These are phyloP conservation scores for Crocallis elinguaria DNA, from an alignment of 2,888 invertebrate genomes.

Conservation along the genomic window DNA sequence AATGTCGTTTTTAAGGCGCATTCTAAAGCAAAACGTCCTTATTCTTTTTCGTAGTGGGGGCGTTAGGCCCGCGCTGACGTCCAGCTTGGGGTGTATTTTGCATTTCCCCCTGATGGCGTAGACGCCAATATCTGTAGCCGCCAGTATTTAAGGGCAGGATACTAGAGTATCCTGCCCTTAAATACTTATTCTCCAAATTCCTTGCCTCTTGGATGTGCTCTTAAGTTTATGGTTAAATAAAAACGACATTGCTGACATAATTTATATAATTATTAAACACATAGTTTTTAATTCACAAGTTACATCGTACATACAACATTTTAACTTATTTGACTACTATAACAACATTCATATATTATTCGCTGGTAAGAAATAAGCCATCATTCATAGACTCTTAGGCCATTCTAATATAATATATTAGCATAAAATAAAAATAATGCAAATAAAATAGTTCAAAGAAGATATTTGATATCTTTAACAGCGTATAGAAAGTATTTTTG, in stretches of 20 bases:
- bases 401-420: conserved; percentile 40
- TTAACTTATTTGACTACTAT: conserved; percentile 52
- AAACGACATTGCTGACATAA: conserved; percentile 72
- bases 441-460: conserved; percentile 51
- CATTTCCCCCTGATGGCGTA: no score
- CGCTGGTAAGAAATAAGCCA: conserved; percentile 31
- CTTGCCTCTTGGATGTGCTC: no score
- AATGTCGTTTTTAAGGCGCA: no score
- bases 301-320: conserved; percentile 61
- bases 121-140: no score
- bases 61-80: no score
- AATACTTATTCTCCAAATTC: no score
- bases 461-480: conserved; percentile 78
- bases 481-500: conserved; percentile 48
- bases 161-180: no score
- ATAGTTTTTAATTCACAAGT: conserved; percentile 67
- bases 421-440: conserved; percentile 36
- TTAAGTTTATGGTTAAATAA: conserved; percentile 34
- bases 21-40: no score
- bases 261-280: conserved; percentile 79
- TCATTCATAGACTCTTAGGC: conserved; percentile 55
- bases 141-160: no score
- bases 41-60: no score
- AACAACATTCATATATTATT: conserved; percentile 41
- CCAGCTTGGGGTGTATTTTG: no score